Evolutionary conservation across 2,797 vertebrate genomes (phyloP).

Genomic region (Sebastes iracundus): DNA sequence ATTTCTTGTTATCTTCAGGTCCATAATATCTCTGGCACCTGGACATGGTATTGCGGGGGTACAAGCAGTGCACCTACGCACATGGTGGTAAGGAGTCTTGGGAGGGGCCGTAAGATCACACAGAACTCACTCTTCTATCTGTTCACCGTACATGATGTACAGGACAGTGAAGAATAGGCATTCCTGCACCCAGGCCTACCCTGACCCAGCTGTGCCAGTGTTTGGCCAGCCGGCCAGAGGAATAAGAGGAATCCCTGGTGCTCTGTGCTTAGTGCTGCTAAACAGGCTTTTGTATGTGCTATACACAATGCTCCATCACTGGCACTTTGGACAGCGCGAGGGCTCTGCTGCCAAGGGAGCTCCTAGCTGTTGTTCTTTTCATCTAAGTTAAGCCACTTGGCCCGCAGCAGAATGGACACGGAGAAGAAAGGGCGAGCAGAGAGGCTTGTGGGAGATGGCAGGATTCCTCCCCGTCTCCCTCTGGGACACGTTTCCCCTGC

Average conservation of each 20-base stretch:
- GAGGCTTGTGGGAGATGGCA: slow-evolving; percentile 80
- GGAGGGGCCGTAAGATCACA: not conserved
- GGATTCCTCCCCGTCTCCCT: slow-evolving; percentile 78
- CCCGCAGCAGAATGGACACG: slow-evolving; percentile 76
- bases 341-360: slow-evolving; percentile 81
- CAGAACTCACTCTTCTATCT: not conserved
- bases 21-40: not conserved
- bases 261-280: slow-evolving; percentile 74
- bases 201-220: slow-evolving; percentile 48
- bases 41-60: not conserved
- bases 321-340: slow-evolving; percentile 77
- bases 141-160: slow-evolving; percentile 9
- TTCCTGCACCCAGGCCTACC: slow-evolving; percentile 52
- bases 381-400: slow-evolving; percentile 87
- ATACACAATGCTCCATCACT: slow-evolving; percentile 75
- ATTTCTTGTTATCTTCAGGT: not conserved
- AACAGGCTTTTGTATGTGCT: slow-evolving; percentile 79
- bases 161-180: slow-evolving; percentile 41
- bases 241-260: slow-evolving; percentile 66
- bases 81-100: not conserved
- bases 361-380: slow-evolving; percentile 84
- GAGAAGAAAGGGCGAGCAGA: slow-evolving; percentile 76
- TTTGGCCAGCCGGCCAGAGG: slow-evolving; percentile 50
- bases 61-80: not conserved
- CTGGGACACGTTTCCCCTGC: slow-evolving; percentile 71